phyloP scores from a whole-genome alignment of 2,797 vertebrate species.

The Tapera naevia region DNA sequence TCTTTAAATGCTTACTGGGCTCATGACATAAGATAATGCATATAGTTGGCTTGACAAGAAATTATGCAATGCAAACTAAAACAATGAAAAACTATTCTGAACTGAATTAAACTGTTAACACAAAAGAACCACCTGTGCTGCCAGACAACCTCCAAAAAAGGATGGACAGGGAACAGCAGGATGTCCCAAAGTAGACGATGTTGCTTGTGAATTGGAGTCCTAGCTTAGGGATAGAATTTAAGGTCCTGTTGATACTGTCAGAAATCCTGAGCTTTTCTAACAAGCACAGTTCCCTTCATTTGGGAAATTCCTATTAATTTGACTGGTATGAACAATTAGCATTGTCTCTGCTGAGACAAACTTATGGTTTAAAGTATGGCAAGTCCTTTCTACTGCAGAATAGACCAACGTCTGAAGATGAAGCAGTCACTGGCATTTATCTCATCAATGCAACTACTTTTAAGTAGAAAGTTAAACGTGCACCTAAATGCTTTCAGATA shows the following conservation, averaged over 20 bases:
- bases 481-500: slow-evolving; percentile 5
- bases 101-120: not conserved
- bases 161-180: not conserved
- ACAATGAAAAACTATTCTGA: not conserved
- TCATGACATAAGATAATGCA: not conserved
- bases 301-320: not conserved
- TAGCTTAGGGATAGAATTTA: not conserved
- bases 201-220: not conserved
- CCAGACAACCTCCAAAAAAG: not conserved
- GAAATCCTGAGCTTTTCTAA: not conserved
- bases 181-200: not conserved
- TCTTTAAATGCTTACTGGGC: not conserved
- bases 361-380: not conserved
- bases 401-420: not conserved
- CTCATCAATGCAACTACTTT: not conserved
- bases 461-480: not conserved
- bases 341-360: not conserved
- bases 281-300: not conserved
- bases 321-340: not conserved
- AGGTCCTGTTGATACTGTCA: not conserved
- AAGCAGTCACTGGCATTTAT: not conserved
- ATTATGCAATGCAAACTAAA: not conserved
- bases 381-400: not conserved
- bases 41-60: not conserved
- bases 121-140: not conserved